These are phyloP conservation scores for Knipowitschia caucasica DNA, from an alignment of 2,797 vertebrate species.

Conservation along the genomic window DNA sequence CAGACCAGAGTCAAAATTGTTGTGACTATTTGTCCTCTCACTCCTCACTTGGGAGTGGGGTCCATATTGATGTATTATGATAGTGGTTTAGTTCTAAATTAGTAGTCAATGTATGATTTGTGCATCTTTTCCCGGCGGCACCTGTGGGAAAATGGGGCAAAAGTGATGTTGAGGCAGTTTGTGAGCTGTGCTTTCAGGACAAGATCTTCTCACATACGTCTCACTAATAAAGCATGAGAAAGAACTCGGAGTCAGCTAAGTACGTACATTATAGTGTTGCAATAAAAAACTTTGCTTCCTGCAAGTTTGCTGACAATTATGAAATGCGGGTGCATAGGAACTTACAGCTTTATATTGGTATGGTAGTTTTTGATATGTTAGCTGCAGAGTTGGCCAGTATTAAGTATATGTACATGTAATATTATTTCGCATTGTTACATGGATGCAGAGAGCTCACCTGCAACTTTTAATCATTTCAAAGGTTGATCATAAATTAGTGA, in stretches of 20 bases:
- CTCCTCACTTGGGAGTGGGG: too few species aligned
- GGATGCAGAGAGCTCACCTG: neutral
- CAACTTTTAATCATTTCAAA: neutral
- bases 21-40: too few species aligned
- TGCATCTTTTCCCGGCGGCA: neutral
- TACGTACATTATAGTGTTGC: neutral
- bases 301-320: too few species aligned
- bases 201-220: neutral
- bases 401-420: too few species aligned
- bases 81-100: too few species aligned
- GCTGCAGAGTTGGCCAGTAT: too few species aligned
- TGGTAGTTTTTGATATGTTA: too few species aligned
- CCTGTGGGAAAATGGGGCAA: neutral
- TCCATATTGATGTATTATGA: too few species aligned
- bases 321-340: neutral
- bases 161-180: neutral
- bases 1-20: too few species aligned
- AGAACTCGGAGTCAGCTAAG: neutral
- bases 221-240: neutral
- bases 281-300: neutral
- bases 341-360: neutral
- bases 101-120: neutral
- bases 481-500: neutral
- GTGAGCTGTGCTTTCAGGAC: neutral
- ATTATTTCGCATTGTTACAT: too few species aligned